These are phyloP conservation scores for Xanthorhoe spadicearia DNA, from an alignment of 2,888 invertebrate genomes.

Conservation along the genomic window DNA sequence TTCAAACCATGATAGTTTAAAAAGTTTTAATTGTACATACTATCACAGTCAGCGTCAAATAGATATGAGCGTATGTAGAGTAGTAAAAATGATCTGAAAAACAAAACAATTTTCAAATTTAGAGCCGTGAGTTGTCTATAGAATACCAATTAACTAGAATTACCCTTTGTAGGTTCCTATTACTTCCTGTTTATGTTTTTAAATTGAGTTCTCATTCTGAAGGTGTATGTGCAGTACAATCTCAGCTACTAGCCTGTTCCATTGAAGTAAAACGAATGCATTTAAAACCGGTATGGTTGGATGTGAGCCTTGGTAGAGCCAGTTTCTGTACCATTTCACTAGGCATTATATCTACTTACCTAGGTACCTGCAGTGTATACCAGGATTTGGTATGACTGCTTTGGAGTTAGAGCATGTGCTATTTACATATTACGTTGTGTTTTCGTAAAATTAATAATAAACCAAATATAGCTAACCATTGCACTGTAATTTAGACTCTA, in stretches of 20 bases:
- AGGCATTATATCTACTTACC: neutral
- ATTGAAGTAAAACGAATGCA: slow-evolving; percentile 22
- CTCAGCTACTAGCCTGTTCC: neutral
- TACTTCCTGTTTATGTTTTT: slow-evolving; percentile 2
- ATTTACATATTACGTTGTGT: neutral
- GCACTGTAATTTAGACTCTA: too few relatives aligned
- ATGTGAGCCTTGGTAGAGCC: slow-evolving; percentile 26
- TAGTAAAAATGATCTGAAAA: too few relatives aligned
- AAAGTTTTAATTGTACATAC: too few relatives aligned
- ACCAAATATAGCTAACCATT: neutral
- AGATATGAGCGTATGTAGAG: too few relatives aligned
- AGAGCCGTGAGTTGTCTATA: too few relatives aligned
- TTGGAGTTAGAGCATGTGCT: neutral
- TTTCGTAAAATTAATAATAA: too few relatives aligned
- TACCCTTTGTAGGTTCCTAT: neutral
- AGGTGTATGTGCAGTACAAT: neutral
- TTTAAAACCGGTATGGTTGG: slow-evolving; percentile 30
- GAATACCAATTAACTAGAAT: neutral
- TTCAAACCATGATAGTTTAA: too few relatives aligned
- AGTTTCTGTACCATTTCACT: slow-evolving; percentile 32
- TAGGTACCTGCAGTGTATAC: neutral
- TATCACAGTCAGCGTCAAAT: too few relatives aligned
- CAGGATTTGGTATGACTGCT: neutral
- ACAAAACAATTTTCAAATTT: too few relatives aligned
- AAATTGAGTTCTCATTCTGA: neutral